Evolutionary conservation across 92 coral and sea anemone species (phyloP).

Genomic region (Bergia sp.): DNA sequence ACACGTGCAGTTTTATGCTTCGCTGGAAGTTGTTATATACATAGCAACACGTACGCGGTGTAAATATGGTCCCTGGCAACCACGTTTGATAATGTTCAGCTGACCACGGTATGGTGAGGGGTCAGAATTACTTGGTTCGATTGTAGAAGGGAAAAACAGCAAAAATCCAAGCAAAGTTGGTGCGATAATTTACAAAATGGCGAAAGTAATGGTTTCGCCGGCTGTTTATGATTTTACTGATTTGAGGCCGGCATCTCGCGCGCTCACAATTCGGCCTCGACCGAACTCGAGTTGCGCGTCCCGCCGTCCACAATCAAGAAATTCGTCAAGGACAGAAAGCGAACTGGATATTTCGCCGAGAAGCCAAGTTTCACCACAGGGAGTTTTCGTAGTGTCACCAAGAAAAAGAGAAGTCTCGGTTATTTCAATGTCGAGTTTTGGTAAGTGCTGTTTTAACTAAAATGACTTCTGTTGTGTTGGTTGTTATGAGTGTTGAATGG

Average conservation of each 20-base stretch:
- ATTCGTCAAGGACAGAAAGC: constrained; percentile 52
- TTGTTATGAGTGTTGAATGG: constrained; percentile 18
- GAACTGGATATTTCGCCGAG: constrained; percentile 65
- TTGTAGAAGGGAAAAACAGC: not conserved
- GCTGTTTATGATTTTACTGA: constrained; percentile 79
- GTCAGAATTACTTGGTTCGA: not conserved
- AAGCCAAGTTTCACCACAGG: constrained; percentile 45
- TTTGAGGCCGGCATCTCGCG: constrained; percentile 81
- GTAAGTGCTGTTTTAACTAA: constrained; percentile 56
- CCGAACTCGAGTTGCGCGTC: constrained; percentile 65
- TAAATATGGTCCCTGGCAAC: constrained; percentile 30
- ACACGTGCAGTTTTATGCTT: too few relatives aligned
- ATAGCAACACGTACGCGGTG: constrained; percentile 21
- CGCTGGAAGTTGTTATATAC: not conserved
- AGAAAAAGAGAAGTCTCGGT: constrained; percentile 69
- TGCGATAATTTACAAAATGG: constrained; percentile 51
- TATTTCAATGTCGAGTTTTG: constrained; percentile 63
- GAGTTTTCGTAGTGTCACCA: constrained; percentile 42
- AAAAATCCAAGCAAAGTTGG: not conserved
- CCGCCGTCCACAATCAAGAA: constrained; percentile 71
- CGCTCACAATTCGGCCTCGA: constrained; percentile 72
- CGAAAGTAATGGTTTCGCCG: constrained; percentile 83
- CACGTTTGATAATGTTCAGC: not conserved
- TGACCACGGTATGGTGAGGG: not conserved
- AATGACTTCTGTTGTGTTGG: constrained; percentile 10